These are phyloP conservation scores for Fragum whitleyi DNA, from an alignment of 2,888 invertebrate species.

Conservation along the genomic window DNA sequence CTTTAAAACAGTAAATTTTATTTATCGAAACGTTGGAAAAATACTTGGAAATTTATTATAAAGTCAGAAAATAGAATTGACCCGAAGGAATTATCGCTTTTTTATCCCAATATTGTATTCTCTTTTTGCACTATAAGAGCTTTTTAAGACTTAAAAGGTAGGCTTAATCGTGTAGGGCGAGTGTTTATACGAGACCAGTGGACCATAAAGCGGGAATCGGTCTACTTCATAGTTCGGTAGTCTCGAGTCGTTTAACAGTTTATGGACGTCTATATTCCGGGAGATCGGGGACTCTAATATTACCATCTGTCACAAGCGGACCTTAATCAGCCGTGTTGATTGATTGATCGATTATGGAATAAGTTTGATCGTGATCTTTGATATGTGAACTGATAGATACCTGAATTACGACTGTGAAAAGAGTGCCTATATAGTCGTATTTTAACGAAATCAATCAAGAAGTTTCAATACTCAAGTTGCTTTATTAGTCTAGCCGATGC, in stretches of 20 bases:
- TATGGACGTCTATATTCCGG: neutral
- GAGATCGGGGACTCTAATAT: neutral
- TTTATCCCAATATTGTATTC: too few species aligned
- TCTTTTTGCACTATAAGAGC: too few species aligned
- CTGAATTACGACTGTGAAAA: neutral
- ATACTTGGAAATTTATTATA: too few species aligned
- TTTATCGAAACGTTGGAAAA: too few species aligned
- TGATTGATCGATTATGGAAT: neutral
- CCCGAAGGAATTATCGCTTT: too few species aligned
- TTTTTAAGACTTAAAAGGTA: neutral
- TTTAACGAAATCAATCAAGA: too few species aligned
- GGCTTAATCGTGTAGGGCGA: constrained; percentile 7
- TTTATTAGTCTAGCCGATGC: too few species aligned
- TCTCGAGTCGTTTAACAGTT: constrained; percentile 1
- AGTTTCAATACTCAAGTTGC: too few species aligned
- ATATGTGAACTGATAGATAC: neutral
- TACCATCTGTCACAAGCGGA: neutral
- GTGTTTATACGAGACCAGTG: constrained; percentile 20
- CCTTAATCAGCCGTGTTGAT: neutral
- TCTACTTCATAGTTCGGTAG: constrained; percentile 20
- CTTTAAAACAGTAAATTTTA: too few species aligned
- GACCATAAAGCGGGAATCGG: constrained; percentile 19
- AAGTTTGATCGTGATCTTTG: neutral
- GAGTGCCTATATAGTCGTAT: too few species aligned
- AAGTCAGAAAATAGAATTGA: too few species aligned